Evolutionary conservation across 2,888 invertebrate genomes (phyloP).

Genomic region (Clanis bilineata): DNA sequence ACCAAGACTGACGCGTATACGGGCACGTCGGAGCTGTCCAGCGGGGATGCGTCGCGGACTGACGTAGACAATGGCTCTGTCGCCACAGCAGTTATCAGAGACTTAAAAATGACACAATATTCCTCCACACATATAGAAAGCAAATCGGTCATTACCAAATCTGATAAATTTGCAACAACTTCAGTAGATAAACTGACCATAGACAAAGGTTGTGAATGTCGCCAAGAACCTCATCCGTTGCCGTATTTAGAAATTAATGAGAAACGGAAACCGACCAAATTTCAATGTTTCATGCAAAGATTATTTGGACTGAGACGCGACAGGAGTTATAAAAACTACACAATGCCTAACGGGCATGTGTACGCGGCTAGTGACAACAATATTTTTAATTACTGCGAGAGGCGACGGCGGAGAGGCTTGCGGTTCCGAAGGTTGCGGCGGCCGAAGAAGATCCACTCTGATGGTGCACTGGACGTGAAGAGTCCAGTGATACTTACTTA

Average conservation of each 20-base stretch:
- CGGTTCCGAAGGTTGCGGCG: slow-evolving; percentile 54
- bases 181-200: slow-evolving; percentile 25
- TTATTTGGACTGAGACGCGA: slow-evolving; percentile 58
- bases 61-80: slow-evolving; percentile 36
- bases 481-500: slow-evolving; percentile 57
- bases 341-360: slow-evolving; percentile 39
- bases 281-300: slow-evolving; percentile 63
- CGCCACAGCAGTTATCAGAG: slow-evolving; percentile 46
- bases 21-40: slow-evolving; percentile 52
- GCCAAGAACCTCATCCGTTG: slow-evolving; percentile 31
- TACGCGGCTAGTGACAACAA: slow-evolving; percentile 65
- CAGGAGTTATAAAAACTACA: slow-evolving; percentile 33
- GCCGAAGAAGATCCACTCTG: slow-evolving; percentile 59
- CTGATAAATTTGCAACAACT: slow-evolving; percentile 24
- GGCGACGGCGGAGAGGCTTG: slow-evolving; percentile 43
- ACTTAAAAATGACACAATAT: slow-evolving; percentile 47
- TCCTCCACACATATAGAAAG: slow-evolving; percentile 42
- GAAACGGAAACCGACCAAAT: slow-evolving; percentile 52
- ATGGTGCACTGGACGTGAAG: slow-evolving; percentile 46
- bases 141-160: slow-evolving; percentile 25
- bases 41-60: slow-evolving; percentile 37
- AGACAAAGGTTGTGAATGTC: slow-evolving; percentile 42
- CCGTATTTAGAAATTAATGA: slow-evolving; percentile 47
- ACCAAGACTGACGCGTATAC: slow-evolving; percentile 65
- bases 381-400: slow-evolving; percentile 45